Conservation (phyloP, 2,113 vertebrate genomes). For the Sciurus niger region DNA sequence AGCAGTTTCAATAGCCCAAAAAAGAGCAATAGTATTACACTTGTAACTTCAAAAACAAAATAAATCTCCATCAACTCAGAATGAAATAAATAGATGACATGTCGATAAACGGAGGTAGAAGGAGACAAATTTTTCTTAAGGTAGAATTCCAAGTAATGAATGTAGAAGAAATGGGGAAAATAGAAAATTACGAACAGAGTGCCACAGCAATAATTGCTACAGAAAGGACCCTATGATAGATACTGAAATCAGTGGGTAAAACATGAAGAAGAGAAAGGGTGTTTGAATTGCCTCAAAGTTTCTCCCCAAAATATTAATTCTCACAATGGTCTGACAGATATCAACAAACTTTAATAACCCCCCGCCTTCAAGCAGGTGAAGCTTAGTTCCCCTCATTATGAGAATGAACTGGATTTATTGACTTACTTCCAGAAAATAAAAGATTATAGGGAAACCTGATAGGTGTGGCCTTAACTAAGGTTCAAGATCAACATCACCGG, state of each 20-base stretch:
- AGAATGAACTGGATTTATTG: not conserved
- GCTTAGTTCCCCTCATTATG: not conserved
- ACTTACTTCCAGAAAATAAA: not conserved
- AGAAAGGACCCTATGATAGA: not conserved
- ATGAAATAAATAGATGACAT: not conserved
- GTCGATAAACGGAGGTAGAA: not conserved
- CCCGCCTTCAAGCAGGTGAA: not conserved
- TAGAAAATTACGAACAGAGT: not conserved
- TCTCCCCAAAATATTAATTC: not conserved
- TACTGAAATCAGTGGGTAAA: not conserved
- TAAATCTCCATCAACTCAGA: not conserved
- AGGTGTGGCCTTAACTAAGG: not conserved
- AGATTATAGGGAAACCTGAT: not conserved
- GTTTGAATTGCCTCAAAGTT: not conserved
- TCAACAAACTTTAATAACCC: not conserved
- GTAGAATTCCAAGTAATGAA: slow-evolving; percentile 12
- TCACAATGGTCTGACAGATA: not conserved
- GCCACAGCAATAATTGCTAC: not conserved
- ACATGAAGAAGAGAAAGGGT: not conserved
- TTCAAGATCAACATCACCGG: not conserved
- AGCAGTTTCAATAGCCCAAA: not conserved
- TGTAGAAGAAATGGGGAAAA: not conserved
- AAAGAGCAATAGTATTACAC: not conserved
- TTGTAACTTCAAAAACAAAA: not conserved
- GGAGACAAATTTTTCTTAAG: not conserved